Evolutionary conservation across 2,113 vertebrate species (phyloP), one percentile per base, ranked within the genome.

Genomic region (Piaya cayana): DNA sequence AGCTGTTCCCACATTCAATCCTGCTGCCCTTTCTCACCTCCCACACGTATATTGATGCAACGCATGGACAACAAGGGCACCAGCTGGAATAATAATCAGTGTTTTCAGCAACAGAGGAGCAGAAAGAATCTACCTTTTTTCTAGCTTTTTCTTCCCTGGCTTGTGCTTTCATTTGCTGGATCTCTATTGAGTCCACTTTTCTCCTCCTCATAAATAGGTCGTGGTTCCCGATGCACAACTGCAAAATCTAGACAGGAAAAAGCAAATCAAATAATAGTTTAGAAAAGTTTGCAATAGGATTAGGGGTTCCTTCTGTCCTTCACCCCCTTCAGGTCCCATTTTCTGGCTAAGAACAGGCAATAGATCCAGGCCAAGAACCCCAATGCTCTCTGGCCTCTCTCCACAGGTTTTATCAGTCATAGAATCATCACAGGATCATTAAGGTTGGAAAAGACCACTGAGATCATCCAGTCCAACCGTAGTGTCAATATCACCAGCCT

Each of bases 81-180:
- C 55, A 88, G 60, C 42, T 77, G 71, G 12, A 93, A 84, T 37
- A 93, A 91, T 65, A 53, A 71, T 55, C 56, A 42, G 9, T 49
- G 68, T 68, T 91, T 87, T 52, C 53, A 75, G 11, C 78, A 93
- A 5, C 1, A n/a, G 1, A 81, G 22, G 9, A 91, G 16, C 49
- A 88, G 15, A 43, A 62, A 49, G 9, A 50, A 59, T 29, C 47
- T 90, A 99, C 98, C 98, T 99, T 99, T 97, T 99, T 99, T 32
- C 98, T 98, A 6, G 99, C 98, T 93, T 99, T 99, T 97, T 99
- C 99, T 91, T 99, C 99, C 95, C 98, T 99, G 74, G 99, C 99
- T 91, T 99, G 98, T 95, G 98, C 98, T 97, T 99, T 99, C 99
- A 99, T 99, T 88, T 99, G 98, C 95, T 99, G 98, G 90, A 99